Evolutionary conservation across 2,113 vertebrate genomes (phyloP).

Genomic region (Mola mola): DNA sequence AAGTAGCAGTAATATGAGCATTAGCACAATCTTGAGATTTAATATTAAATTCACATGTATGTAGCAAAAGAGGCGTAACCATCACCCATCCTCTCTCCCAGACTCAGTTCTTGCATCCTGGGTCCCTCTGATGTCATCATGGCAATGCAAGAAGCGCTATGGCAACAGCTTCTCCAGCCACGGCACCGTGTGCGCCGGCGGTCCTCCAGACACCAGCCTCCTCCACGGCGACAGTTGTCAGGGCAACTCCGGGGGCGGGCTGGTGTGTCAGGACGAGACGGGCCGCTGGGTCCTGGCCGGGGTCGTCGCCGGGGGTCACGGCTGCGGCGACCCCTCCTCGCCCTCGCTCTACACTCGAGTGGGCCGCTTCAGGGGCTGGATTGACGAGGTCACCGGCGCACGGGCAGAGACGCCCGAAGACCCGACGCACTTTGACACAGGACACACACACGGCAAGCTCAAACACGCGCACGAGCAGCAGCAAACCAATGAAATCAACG

Average conservation of each 20-base stretch:
- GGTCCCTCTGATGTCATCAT: constrained; percentile 87
- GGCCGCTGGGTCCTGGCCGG: constrained; percentile 89
- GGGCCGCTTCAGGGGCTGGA: constrained; percentile 88
- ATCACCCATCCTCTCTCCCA: constrained; percentile 39
- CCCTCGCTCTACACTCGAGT: constrained; percentile 90
- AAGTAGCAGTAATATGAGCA: too few relatives aligned
- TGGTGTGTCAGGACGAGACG: constrained; percentile 84
- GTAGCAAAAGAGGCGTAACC: too few relatives aligned
- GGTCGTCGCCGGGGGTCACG: constrained; percentile 88
- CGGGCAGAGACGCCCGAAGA: constrained; percentile 6
- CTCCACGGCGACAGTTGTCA: constrained; percentile 85
- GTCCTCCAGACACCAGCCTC: constrained; percentile 85
- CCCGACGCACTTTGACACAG: not conserved
- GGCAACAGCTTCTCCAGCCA: constrained; percentile 87
- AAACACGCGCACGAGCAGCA: constrained; percentile 32
- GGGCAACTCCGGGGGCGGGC: constrained; percentile 90
- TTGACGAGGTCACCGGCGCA: constrained; percentile 79
- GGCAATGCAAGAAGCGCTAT: constrained; percentile 86
- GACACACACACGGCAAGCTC: constrained; percentile 14
- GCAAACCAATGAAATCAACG: constrained; percentile 43
- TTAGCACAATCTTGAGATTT: too few relatives aligned
- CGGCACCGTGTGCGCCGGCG: constrained; percentile 89
- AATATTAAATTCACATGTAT: too few relatives aligned
- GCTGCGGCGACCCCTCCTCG: constrained; percentile 86
- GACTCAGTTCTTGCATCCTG: constrained; percentile 85